phyloP scores from a whole-genome alignment of 1,140 invertebrate genomes.

The Campoletis sonorensis region DNA sequence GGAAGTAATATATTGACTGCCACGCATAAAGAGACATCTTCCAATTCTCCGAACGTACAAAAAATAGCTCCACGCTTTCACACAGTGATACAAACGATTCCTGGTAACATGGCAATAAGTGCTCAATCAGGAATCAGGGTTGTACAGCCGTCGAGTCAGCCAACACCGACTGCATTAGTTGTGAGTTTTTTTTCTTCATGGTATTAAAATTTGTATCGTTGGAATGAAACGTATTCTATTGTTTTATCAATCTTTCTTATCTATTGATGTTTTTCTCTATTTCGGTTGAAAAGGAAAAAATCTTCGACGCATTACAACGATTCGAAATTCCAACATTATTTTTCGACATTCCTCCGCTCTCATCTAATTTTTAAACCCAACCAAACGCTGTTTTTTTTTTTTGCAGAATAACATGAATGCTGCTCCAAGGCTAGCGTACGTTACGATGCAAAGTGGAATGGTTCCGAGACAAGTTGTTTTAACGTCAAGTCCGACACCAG shows the following conservation, averaged over 20 bases:
- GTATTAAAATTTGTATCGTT: too few species aligned
- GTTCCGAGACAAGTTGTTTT: slow-evolving; percentile 70
- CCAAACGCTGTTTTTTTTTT: slow-evolving; percentile 35
- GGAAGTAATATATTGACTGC: slow-evolving; percentile 33
- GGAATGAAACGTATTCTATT: neutral
- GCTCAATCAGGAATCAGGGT: slow-evolving; percentile 64
- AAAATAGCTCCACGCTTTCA: slow-evolving; percentile 62
- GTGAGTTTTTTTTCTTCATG: slow-evolving; percentile 56
- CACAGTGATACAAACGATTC: slow-evolving; percentile 68
- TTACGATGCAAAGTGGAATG: slow-evolving; percentile 66
- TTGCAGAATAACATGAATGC: slow-evolving; percentile 71
- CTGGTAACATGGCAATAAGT: slow-evolving; percentile 59
- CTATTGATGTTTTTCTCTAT: too few species aligned
- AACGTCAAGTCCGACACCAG: slow-evolving; percentile 62
- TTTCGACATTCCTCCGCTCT: neutral
- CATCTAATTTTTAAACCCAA: neutral
- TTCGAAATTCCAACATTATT: neutral
- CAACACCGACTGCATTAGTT: slow-evolving; percentile 69
- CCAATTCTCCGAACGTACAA: slow-evolving; percentile 48
- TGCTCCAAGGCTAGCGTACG: slow-evolving; percentile 66
- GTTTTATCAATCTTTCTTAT: neutral
- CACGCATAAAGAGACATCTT: slow-evolving; percentile 37
- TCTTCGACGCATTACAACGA: too few species aligned
- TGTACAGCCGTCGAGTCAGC: slow-evolving; percentile 66
- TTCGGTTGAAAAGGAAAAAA: neutral